Conservation (phyloP, 1,140 invertebrate genomes). For the Drosophila oshimai region DNA sequence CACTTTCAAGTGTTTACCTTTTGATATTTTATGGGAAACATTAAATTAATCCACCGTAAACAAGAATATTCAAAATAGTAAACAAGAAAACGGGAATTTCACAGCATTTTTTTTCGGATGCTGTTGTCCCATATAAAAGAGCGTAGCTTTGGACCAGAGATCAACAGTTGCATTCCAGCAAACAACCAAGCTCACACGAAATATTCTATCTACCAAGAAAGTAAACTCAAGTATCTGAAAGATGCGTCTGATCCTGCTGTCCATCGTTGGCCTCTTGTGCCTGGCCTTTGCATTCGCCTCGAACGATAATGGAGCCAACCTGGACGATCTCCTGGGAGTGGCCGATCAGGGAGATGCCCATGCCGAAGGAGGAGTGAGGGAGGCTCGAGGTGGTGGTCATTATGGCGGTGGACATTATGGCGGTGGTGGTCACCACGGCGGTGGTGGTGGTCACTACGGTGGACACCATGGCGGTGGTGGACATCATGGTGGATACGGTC, state of each 20-base stretch:
- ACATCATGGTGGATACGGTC: background rate
- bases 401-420: constrained; percentile 13
- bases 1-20: constrained; percentile 1
- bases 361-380: constrained; percentile 32
- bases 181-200: background rate
- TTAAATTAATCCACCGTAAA: background rate
- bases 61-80: background rate
- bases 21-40: background rate
- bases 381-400: constrained; percentile 2
- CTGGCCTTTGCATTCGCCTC: constrained; percentile 24
- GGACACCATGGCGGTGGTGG: background rate
- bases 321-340: constrained; percentile 22
- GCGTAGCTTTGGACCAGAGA: background rate
- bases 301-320: background rate
- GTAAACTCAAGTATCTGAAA: background rate
- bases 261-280: constrained; percentile 26
- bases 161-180: constrained; percentile 9
- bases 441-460: background rate
- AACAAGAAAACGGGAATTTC: constrained; percentile 15
- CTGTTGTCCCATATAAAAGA: constrained; percentile 39
- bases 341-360: constrained; percentile 47
- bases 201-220: background rate
- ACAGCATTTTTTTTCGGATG: background rate
- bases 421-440: background rate
- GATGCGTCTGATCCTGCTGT: constrained; percentile 40